Evolutionary conservation across 2,888 invertebrate species (phyloP), one percentile per base, ranked within the genome.

Genomic region (Polylopha cassiicola): DNA sequence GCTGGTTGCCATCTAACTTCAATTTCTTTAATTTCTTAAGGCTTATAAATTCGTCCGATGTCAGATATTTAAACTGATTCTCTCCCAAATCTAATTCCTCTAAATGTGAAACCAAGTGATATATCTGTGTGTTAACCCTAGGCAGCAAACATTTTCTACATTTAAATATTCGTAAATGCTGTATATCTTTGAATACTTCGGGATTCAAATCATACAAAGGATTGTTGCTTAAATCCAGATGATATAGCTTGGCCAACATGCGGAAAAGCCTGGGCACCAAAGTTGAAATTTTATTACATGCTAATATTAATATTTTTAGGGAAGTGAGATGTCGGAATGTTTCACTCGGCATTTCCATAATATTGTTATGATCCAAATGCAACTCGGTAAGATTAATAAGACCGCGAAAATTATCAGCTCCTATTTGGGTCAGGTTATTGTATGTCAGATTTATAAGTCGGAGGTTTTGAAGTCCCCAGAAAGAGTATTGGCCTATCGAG

Each of bases 61-160:
- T 89, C 34, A 93, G 75, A 71, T 91, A 93, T 73, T 92, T 92
- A 66, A 94, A 91, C 41, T 87, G 87, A 77, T 94, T 94, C 64
- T 92, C 88, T 23, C 93, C 92, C 55, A 94, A 79, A 75, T 94
- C 94, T 55, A 94, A 75, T 65, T 91, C 90, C 53, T 89, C 88
- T 46, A 94, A 84, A 62, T 89, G 89, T 46, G 92, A 88, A 58
- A 92, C 87, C 57, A 93, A 87, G 67, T 92, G 91, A 77, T 93
- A 94, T 56, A 94, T 88, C 67, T 92, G 91, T 5, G 92, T 90
- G 78, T 94, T 94, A 56, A 94, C 89, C 68, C 91, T 89, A 57
- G 89, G 87, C 51, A 95, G 74, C 39, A 89, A 87, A 73, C 94
- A 95, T 50, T 87, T 84, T 50, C 93, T 87, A 67, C 94, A 93